Base-by-base conservation (phyloP, 2,888 invertebrate species). In the Eristalis pertinax region DNA sequence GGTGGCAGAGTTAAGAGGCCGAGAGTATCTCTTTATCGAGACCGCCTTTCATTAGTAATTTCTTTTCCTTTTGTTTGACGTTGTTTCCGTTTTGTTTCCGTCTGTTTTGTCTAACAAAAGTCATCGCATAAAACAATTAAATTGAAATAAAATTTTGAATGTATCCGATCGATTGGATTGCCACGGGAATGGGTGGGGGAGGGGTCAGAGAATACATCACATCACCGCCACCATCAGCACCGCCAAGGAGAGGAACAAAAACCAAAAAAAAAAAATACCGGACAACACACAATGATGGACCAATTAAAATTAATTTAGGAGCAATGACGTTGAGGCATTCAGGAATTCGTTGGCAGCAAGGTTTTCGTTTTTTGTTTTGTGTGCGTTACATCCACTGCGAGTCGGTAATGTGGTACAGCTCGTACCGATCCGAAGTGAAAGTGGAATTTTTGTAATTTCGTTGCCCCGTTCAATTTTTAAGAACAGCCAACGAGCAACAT, bases 301-400 rank as follows among this genome's bases (percentile, higher is more conserved):
- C 83, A 86, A 87, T 82, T 86, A 86, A 86, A 86, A 86, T 78
- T 86, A 86, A 86, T 86, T 81, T 82, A 74, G 77, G 77, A 81
- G 65, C 73, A 81, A 85, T 85, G 76, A 85, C 56, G 69, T 77
- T 50, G 67, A 63, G 85, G 77, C 78, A 82, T 86, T 86, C 78
- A 69, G 69, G 78, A 77, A 82, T 82, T 29, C 26, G 26, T 26
- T 10, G 60, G 22, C 24, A 50, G 43, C 43, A 19, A 65, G 43
- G 38, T 60, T 79, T 38, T 35, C 43, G n/a, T 78, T 24, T 64
- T 11, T 41, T 24, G 8, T 50, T 22, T 64, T 8, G 24, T 35
- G 10, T 67, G 22, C 1, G 10, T 32, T 32, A 32, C 32, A 32
- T 60, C 32, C 19, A 64, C 13, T 2, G 32, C 35, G 41, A 15